Conservation (phyloP, 2,113 vertebrate genomes). For the Lepus timidus region DNA sequence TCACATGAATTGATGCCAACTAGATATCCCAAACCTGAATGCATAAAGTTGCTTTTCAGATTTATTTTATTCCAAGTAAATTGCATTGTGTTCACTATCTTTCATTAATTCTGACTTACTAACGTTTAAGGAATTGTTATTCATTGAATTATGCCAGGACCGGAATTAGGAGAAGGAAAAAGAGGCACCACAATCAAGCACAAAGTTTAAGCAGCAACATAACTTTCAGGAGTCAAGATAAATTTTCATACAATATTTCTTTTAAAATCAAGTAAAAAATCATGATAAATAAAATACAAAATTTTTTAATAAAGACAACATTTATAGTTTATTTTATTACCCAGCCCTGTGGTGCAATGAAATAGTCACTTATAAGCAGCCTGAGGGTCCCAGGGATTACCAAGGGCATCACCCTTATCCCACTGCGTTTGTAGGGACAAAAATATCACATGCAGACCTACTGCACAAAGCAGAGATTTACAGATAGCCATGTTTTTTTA, state of each 20-base stretch:
- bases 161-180: neutral
- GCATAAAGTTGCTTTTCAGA: neutral
- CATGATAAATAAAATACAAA: conserved; percentile 13
- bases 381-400: too few species aligned
- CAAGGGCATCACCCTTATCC: neutral
- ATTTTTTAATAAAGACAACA: neutral
- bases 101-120: neutral
- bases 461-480: neutral
- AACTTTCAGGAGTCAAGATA: conserved; percentile 1
- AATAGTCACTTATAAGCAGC: neutral
- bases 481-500: neutral
- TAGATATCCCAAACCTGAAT: neutral
- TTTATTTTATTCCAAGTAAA: neutral
- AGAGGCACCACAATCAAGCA: neutral
- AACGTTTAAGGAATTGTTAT: conserved; percentile 36
- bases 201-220: conserved; percentile 8
- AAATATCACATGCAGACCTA: neutral
- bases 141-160: neutral
- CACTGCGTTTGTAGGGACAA: neutral
- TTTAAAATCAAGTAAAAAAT: conserved; percentile 11
- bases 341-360: neutral
- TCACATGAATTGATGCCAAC: neutral
- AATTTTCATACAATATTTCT: neutral
- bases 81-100: conserved; percentile 20
- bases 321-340: neutral